These are phyloP conservation scores for Thymelicus lineola DNA, from an alignment of 2,888 invertebrate genomes.

Conservation along the genomic window DNA sequence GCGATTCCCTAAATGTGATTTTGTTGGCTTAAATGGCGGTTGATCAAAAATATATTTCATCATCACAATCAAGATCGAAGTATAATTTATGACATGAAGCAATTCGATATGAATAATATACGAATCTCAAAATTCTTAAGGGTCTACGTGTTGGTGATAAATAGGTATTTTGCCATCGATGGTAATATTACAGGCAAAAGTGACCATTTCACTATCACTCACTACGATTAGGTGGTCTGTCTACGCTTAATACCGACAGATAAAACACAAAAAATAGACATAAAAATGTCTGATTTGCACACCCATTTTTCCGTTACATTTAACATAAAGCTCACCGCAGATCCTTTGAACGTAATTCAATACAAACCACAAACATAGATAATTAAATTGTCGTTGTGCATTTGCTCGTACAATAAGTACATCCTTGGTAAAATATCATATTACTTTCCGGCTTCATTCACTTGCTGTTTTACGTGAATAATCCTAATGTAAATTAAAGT, in stretches of 20 bases:
- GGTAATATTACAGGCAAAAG: too few species aligned
- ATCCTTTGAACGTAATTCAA: conserved; percentile 53
- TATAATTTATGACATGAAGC: too few species aligned
- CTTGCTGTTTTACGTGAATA: conserved; percentile 37
- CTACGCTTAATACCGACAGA: too few species aligned
- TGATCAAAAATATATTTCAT: background rate
- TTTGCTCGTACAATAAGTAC: conserved; percentile 62
- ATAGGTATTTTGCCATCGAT: too few species aligned
- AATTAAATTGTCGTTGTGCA: conserved; percentile 71
- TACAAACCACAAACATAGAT: conserved; percentile 55
- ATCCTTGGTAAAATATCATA: conserved; percentile 64
- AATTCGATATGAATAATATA: too few species aligned
- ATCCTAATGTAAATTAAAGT: conserved; percentile 30
- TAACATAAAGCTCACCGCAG: conserved; percentile 49
- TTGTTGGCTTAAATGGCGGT: background rate
- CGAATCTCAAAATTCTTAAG: too few species aligned
- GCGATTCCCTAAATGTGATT: background rate
- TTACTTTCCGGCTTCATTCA: conserved; percentile 70
- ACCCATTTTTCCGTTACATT: conserved; percentile 17
- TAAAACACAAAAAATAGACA: too few species aligned
- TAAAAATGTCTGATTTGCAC: background rate
- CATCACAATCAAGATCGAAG: background rate
- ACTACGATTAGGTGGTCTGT: too few species aligned
- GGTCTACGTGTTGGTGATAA: too few species aligned
- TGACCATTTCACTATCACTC: too few species aligned